Evolutionary conservation across 2,113 vertebrate species (phyloP).

Genomic region (Toxostoma redivivum): DNA sequence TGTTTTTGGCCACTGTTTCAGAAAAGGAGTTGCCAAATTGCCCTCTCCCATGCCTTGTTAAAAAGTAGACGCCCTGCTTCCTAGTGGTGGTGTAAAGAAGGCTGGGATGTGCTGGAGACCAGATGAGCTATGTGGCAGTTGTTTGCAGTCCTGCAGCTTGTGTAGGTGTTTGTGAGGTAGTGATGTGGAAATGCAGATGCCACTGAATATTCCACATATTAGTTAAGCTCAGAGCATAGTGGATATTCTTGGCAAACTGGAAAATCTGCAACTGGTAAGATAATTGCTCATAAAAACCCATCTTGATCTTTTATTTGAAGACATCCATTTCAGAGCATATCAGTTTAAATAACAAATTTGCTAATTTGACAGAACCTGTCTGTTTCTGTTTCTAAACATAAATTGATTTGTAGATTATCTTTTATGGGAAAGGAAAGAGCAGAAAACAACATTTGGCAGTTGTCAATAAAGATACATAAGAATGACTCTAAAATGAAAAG

Average conservation of each 20-base stretch:
- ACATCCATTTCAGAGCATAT: background rate
- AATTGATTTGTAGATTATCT: background rate
- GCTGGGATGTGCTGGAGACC: background rate
- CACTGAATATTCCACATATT: background rate
- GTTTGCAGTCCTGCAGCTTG: background rate
- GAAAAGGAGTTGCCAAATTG: background rate
- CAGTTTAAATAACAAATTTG: background rate
- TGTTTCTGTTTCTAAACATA: background rate
- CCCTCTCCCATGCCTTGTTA: rapidly evolving
- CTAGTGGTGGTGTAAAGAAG: background rate
- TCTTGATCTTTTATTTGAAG: background rate
- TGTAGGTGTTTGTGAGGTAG: background rate
- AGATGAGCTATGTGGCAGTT: background rate
- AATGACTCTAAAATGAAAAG: background rate
- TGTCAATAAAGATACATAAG: background rate
- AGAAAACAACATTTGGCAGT: background rate
- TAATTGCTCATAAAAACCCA: background rate
- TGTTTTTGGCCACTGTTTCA: background rate
- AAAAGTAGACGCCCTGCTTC: background rate
- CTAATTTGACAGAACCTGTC: background rate
- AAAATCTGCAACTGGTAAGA: background rate
- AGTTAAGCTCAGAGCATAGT: background rate
- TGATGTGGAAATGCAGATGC: background rate
- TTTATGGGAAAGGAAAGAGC: background rate
- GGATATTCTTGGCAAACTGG: background rate